A percentile compares a stretch with the other conserved stretches of the same genome.
Conservation (phyloP, 1,140 invertebrate species). For the Ceratoteleas bidentatus region DNA sequence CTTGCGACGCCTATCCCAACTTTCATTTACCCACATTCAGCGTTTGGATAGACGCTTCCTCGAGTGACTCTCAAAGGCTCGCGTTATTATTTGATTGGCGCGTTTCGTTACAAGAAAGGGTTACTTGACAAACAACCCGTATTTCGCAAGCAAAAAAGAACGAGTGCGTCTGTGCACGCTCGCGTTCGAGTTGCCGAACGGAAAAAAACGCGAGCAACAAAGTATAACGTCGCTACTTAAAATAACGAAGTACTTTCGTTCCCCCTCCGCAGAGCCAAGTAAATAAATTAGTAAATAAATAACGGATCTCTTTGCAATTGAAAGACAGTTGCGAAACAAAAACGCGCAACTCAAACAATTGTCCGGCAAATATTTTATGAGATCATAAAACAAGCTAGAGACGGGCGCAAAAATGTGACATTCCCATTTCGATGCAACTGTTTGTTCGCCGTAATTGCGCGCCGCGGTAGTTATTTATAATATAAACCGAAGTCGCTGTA, state of each 20-base stretch:
- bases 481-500: background rate
- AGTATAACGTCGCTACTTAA: background rate
- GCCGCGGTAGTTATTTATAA: background rate
- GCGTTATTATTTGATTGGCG: conserved; percentile 43
- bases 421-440: background rate
- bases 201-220: background rate
- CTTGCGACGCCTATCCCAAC: conserved; percentile 29
- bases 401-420: background rate
- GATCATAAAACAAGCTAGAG: background rate
- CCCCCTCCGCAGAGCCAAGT: no score
- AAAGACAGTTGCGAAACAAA: background rate
- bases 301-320: background rate
- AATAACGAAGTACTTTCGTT: background rate
- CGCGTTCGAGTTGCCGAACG: background rate
- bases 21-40: conserved; percentile 33
- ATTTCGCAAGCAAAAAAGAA: conserved; percentile 6
- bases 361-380: background rate
- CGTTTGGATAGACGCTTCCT: conserved; percentile 28
- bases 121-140: conserved; percentile 32
- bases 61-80: conserved; percentile 17
- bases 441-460: background rate
- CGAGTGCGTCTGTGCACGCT: no score
- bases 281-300: background rate
- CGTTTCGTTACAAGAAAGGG: conserved; percentile 24
- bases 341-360: background rate